Evolutionary conservation across 2,797 vertebrate genomes (phyloP).

Genomic region (Macrochelys suwanniensis): DNA sequence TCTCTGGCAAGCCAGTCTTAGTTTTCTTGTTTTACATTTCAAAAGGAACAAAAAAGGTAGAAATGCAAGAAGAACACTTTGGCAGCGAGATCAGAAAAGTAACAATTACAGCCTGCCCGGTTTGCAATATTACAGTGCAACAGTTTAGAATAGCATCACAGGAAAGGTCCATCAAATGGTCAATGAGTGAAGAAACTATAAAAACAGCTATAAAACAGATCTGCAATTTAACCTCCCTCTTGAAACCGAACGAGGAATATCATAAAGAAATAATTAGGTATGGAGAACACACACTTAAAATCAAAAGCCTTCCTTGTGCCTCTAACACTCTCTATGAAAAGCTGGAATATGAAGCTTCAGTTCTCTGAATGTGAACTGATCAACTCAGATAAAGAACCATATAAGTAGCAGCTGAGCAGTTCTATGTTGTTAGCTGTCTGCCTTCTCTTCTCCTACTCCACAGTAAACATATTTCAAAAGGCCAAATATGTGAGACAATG

Average conservation of each 20-base stretch:
- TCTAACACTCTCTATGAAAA: background rate
- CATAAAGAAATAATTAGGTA: conserved; percentile 34
- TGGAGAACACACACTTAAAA: conserved; percentile 22
- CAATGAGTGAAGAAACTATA: background rate
- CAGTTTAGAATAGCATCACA: background rate
- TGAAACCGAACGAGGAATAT: conserved; percentile 33
- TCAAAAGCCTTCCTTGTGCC: background rate
- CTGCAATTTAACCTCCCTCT: conserved; percentile 37
- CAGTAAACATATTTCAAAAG: conserved; percentile 41
- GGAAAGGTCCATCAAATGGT: background rate
- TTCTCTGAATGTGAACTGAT: conserved; percentile 5
- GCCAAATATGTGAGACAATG: conserved; percentile 19
- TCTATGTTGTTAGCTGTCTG: background rate
- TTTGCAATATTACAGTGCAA: background rate
- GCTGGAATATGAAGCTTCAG: background rate
- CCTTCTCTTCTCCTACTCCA: background rate
- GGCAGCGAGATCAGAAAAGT: background rate
- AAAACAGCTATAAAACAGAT: background rate
- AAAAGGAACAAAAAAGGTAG: conserved; percentile 24
- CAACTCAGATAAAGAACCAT: background rate
- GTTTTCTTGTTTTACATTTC: background rate
- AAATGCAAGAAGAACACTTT: background rate
- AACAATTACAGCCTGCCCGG: background rate
- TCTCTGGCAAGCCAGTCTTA: background rate
- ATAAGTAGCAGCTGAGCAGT: conserved; percentile 24